A percentile compares a stretch with the other conserved stretches of the same genome.
These are phyloP conservation scores for Polydrusus pterygomalis DNA, from an alignment of 2,888 invertebrate genomes.

Conservation along the genomic window DNA sequence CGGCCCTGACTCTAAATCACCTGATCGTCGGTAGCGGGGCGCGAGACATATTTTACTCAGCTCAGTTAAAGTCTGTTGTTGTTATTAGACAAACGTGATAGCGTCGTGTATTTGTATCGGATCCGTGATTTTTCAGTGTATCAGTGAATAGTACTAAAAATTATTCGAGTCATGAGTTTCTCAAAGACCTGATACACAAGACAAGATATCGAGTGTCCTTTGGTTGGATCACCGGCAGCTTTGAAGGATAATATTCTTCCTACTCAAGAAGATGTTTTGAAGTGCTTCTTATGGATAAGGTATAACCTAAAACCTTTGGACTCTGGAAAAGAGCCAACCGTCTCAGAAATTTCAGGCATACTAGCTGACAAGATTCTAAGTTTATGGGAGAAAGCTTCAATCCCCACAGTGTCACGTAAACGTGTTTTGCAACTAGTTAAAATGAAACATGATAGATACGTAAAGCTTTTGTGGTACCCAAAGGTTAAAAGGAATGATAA, in stretches of 20 bases:
- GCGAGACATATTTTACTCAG: too few relatives aligned
- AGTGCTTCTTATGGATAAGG: background rate
- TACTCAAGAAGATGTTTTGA: background rate
- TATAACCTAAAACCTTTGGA: too few relatives aligned
- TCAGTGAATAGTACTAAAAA: background rate
- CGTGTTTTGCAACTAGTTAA: slow-evolving; percentile 36
- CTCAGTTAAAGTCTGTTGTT: too few relatives aligned
- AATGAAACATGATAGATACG: slow-evolving; percentile 25
- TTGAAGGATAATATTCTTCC: too few relatives aligned
- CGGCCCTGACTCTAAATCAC: too few relatives aligned
- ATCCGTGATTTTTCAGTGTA: background rate
- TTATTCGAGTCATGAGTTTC: background rate
- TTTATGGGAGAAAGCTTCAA: slow-evolving; percentile 37
- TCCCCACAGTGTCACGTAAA: slow-evolving; percentile 35
- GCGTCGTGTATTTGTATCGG: too few relatives aligned
- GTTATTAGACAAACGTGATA: too few relatives aligned
- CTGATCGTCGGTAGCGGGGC: too few relatives aligned
- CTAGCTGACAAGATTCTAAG: slow-evolving; percentile 33
- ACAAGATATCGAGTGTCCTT: background rate
- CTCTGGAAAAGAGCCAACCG: too few relatives aligned
- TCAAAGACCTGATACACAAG: background rate
- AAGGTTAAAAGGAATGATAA: slow-evolving; percentile 33
- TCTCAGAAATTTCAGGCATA: slow-evolving; percentile 27
- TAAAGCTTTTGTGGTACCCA: slow-evolving; percentile 33
- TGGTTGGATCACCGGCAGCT: background rate